These are phyloP conservation scores for Hozukius guyotensis DNA, from an alignment of 2,797 vertebrate species.

Conservation along the genomic window DNA sequence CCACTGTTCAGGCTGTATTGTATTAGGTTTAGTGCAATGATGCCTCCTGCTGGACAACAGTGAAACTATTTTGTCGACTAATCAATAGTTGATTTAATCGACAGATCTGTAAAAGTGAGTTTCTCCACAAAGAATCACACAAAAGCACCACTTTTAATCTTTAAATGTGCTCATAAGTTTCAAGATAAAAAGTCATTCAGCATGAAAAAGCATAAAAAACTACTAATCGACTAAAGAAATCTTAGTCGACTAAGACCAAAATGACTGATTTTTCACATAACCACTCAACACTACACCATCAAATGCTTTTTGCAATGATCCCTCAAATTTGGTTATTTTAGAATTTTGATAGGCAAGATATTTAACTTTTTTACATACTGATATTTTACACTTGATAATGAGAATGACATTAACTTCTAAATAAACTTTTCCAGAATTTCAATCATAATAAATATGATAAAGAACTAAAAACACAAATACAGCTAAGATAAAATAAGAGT, in stretches of 20 bases:
- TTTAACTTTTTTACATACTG: not conserved
- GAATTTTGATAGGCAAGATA: not conserved
- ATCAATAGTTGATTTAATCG: no score
- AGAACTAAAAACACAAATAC: not conserved
- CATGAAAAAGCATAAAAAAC: no score
- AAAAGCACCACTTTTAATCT: no score
- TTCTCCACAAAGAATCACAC: no score
- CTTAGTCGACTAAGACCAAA: no score
- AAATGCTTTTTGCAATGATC: not conserved
- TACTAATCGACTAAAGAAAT: no score
- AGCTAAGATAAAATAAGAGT: not conserved
- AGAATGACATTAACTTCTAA: not conserved
- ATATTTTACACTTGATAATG: not conserved
- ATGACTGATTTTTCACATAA: not conserved
- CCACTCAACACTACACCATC: not conserved
- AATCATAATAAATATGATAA: not conserved
- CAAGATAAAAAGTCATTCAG: no score
- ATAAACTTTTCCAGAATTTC: not conserved
- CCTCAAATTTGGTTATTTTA: not conserved
- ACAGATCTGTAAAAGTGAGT: no score
- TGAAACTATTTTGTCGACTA: not conserved
- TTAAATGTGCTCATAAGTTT: no score
- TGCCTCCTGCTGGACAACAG: slow-evolving; percentile 43
- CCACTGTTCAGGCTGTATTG: not conserved
- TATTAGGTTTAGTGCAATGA: not conserved